These are phyloP conservation scores for Megathymus violae DNA, from an alignment of 1,140 invertebrate genomes.

Conservation along the genomic window DNA sequence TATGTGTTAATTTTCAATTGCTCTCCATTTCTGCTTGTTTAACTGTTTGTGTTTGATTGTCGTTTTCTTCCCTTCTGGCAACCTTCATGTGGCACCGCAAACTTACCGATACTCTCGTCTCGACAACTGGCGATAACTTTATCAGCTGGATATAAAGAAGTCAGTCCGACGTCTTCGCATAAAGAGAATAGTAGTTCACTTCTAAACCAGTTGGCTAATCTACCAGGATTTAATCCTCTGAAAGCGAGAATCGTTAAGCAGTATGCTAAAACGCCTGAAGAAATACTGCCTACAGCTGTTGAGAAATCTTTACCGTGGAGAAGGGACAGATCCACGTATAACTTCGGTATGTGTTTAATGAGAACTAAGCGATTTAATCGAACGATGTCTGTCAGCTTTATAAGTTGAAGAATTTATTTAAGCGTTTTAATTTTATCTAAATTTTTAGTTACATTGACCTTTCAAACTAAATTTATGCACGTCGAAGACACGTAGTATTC, in stretches of 20 bases:
- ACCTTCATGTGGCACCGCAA: conserved; percentile 75
- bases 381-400: conserved; percentile 23
- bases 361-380: conserved; percentile 20
- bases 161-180: conserved; percentile 83
- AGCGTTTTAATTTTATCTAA: conserved; percentile 11
- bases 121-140: conserved; percentile 68
- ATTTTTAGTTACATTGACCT: conserved; percentile 9
- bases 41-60: conserved; percentile 77
- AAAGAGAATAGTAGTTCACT: conserved; percentile 86
- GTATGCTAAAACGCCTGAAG: conserved; percentile 84
- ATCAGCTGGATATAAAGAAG: conserved; percentile 80
- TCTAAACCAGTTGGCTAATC: conserved; percentile 87
- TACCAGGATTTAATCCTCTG: conserved; percentile 86
- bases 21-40: conserved; percentile 68
- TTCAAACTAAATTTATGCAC: conserved; percentile 7
- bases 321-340: conserved; percentile 86
- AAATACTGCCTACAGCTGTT: conserved; percentile 87
- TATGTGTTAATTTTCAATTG: conserved; percentile 40
- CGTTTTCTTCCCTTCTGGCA: conserved; percentile 81
- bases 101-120: conserved; percentile 66
- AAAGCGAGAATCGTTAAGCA: conserved; percentile 87
- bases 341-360: conserved; percentile 81
- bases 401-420: conserved; percentile 4
- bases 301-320: conserved; percentile 90
- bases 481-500: background rate